Conservation (phyloP, 2,888 invertebrate species). For the Polymixis lichenea region DNA sequence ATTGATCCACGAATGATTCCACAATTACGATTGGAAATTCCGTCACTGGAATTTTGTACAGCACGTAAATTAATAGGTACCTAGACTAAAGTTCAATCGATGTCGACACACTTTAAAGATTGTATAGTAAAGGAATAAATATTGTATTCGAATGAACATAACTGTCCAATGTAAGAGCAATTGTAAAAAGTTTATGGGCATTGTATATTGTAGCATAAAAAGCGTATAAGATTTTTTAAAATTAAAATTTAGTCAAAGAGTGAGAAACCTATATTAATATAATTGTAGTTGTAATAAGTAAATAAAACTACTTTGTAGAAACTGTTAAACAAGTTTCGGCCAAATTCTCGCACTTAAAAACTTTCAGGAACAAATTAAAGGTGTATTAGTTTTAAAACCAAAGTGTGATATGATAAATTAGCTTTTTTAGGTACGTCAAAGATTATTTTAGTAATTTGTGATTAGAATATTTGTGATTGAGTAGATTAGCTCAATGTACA, state of each 20-base stretch:
- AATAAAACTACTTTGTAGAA: conserved; percentile 40
- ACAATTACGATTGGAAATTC: conserved; percentile 24
- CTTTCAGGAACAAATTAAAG: conserved; percentile 47
- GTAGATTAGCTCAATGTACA: conserved; percentile 74
- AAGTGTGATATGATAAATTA: conserved; percentile 82
- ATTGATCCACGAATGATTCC: conserved; percentile 4
- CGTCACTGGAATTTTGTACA: conserved; percentile 12
- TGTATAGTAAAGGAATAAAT: conserved; percentile 28
- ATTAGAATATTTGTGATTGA: conserved; percentile 67
- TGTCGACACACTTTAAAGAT: conserved; percentile 23
- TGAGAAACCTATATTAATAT: conserved; percentile 70
- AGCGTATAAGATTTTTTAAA: conserved; percentile 14
- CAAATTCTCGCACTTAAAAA: conserved; percentile 62
- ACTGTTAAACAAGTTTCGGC: conserved; percentile 53
- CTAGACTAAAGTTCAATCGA: conserved; percentile 31
- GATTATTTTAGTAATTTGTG: conserved; percentile 62
- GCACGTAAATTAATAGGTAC: conserved; percentile 34
- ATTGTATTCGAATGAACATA: conserved; percentile 31
- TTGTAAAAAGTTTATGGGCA: conserved; percentile 42
- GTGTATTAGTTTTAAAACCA: conserved; percentile 68
- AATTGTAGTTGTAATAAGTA: conserved; percentile 46
- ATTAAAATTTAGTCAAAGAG: conserved; percentile 71
- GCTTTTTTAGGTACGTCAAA: conserved; percentile 68
- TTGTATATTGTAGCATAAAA: conserved; percentile 42
- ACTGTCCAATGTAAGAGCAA: conserved; percentile 40